Evolutionary conservation across 2,888 invertebrate species (phyloP).

Genomic region (Schizotus pectinicornis): DNA sequence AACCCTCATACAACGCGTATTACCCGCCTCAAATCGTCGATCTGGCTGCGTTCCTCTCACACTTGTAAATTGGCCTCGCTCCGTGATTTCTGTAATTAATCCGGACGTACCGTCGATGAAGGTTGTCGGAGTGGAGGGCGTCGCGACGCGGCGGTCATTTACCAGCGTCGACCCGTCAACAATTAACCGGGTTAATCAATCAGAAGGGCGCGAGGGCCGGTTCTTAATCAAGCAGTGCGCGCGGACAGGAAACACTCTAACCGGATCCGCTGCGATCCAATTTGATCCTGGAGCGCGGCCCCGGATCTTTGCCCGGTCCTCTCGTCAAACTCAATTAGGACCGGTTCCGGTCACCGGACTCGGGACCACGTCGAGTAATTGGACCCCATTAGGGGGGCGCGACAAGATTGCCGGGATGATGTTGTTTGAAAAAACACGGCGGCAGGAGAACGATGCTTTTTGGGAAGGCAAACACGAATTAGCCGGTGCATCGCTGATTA

Average conservation of each 20-base stretch:
- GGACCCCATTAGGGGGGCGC: slow-evolving; percentile 48
- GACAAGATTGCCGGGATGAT: slow-evolving; percentile 44
- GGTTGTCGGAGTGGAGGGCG: not conserved
- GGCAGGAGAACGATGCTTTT: slow-evolving; percentile 5
- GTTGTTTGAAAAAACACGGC: slow-evolving; percentile 51
- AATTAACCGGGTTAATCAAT: slow-evolving; percentile 37
- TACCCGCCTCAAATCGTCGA: not conserved
- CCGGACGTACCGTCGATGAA: not conserved
- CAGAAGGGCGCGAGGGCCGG: slow-evolving; percentile 28
- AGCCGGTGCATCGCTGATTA: slow-evolving; percentile 11
- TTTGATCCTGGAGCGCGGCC: slow-evolving; percentile 31
- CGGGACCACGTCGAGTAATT: slow-evolving; percentile 45
- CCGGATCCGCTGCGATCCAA: slow-evolving; percentile 31
- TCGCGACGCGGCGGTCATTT: not conserved
- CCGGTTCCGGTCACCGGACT: slow-evolving; percentile 49
- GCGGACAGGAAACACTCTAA: slow-evolving; percentile 33
- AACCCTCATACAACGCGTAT: not conserved
- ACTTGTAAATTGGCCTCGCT: not conserved
- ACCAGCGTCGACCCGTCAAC: slow-evolving; percentile 17
- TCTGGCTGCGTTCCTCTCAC: not conserved
- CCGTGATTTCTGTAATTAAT: not conserved
- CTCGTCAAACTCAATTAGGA: slow-evolving; percentile 52
- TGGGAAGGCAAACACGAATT: slow-evolving; percentile 9
- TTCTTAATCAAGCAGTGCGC: slow-evolving; percentile 33
- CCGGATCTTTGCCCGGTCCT: slow-evolving; percentile 42